Evolutionary conservation across 2,888 invertebrate species (phyloP).

Genomic region (Eupithecia subumbrata): DNA sequence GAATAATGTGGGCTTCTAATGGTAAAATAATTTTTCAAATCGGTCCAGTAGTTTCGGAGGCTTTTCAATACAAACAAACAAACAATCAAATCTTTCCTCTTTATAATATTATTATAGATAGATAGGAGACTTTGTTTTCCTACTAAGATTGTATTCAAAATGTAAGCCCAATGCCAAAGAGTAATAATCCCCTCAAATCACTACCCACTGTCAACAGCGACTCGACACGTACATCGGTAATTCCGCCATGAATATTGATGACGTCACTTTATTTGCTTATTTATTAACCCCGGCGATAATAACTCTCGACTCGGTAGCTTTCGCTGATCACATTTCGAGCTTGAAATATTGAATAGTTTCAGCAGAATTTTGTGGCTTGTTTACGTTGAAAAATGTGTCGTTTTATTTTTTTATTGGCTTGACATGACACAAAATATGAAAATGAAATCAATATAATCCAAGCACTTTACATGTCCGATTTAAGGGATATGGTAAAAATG

Average conservation of each 20-base stretch:
- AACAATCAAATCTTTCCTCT: no score
- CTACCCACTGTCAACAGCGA: constrained; percentile 44
- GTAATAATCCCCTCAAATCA: constrained; percentile 42
- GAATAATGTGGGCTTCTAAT: no score
- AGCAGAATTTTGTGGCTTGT: background rate
- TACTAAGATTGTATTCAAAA: constrained; percentile 26
- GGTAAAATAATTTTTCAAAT: no score
- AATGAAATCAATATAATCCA: background rate
- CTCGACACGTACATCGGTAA: constrained; percentile 66
- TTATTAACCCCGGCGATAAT: constrained; percentile 70
- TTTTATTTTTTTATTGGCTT: background rate
- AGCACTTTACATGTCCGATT: background rate
- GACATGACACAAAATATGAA: background rate
- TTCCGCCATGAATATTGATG: constrained; percentile 77
- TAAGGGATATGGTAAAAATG: no score
- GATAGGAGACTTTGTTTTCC: background rate
- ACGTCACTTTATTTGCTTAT: constrained; percentile 75
- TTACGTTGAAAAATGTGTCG: background rate
- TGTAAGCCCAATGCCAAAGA: constrained; percentile 25
- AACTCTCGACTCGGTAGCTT: constrained; percentile 47
- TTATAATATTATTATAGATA: no score
- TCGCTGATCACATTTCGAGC: constrained; percentile 34
- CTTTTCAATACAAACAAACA: no score
- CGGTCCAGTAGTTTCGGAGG: no score
- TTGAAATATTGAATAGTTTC: constrained; percentile 28